A percentile compares a stretch with the other conserved stretches of the same genome.
Evolutionary conservation across 2,888 invertebrate genomes (phyloP).

Genomic region (Busseola fusca): DNA sequence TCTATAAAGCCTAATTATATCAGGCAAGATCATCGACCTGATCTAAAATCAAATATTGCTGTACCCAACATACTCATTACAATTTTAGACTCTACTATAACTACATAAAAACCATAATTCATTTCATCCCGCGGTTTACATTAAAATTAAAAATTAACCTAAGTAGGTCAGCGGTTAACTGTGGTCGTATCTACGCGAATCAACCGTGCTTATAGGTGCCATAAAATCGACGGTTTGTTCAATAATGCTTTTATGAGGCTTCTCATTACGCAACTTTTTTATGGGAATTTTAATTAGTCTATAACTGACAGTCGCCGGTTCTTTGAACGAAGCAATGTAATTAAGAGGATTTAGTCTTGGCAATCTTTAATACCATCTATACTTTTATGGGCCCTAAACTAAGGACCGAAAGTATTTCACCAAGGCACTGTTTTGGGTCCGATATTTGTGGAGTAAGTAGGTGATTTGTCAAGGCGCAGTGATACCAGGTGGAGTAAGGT

Average conservation of each 20-base stretch:
- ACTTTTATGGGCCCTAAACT: neutral
- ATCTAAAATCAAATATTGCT: slow-evolving; percentile 32
- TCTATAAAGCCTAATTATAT: slow-evolving; percentile 20
- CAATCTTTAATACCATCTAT: neutral
- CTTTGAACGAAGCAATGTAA: slow-evolving; percentile 5
- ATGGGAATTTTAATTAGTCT: slow-evolving; percentile 39
- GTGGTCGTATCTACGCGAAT: slow-evolving; percentile 54
- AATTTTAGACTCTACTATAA: slow-evolving; percentile 32
- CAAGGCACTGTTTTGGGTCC: slow-evolving; percentile 14
- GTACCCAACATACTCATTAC: neutral
- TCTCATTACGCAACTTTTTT: slow-evolving; percentile 26
- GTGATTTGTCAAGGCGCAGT: no score
- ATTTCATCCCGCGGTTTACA: slow-evolving; percentile 32
- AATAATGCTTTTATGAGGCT: slow-evolving; percentile 35
- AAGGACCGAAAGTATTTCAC: slow-evolving; percentile 7
- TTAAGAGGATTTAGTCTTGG: slow-evolving; percentile 4
- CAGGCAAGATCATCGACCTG: slow-evolving; percentile 13
- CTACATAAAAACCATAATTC: slow-evolving; percentile 31
- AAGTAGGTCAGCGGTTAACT: slow-evolving; percentile 65
- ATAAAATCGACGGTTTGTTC: slow-evolving; percentile 48
- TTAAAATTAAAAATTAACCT: slow-evolving; percentile 62
- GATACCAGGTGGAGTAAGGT: no score
- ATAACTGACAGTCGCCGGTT: slow-evolving; percentile 8
- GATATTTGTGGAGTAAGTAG: neutral
- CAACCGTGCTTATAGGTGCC: slow-evolving; percentile 37